Evolutionary conservation across 1,140 invertebrate genomes (phyloP), one percentile per base, ranked within the genome.

Genomic region (Wiebesia pumilae): DNA sequence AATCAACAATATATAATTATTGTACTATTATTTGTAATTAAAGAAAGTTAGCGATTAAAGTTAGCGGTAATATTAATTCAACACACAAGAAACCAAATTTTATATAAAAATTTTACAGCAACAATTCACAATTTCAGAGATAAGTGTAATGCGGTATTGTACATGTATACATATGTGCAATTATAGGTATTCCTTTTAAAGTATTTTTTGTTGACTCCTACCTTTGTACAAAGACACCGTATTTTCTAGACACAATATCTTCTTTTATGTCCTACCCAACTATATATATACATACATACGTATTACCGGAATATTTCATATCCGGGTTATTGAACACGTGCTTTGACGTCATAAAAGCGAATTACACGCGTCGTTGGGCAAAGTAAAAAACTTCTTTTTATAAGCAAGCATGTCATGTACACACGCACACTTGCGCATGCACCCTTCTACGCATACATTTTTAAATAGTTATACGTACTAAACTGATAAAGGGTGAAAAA

Each of bases 341-440:
- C 88, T 90, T 88, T 93, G 91, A 93, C 92, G 92, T 93, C 92
- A 93, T 89, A 90, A 90, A 93, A 89, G 92, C 91, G 90, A 91
- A 92, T 92, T 91, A 90, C 89, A 91, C 91, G 91, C 91, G 91
- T 92, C 91, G 92, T 87, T 89, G 90, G 89, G 91, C 90, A 92
- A 93, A 93, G 93, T 90, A 91, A 91, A 90, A 90, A 87, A 69
- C 43, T 78, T 83, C 67, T 67, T 83, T 83, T 87, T 73, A 80
- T 62, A 47, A 51, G 47, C 67, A n/a, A n/a, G n/a, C n/a, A n/a
- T n/a, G n/a, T n/a, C 35, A 62, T 47, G 51, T 75, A 24, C 67
- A 54, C 81, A 43, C 7, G 10, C 30, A 78, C 83, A 40, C 38
- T 24, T 30, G 40, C 67, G 12, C 54, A 75, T 7, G 7, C n/a